These are phyloP conservation scores for Philereme transversata DNA, from an alignment of 2,888 invertebrate genomes.

Conservation along the genomic window DNA sequence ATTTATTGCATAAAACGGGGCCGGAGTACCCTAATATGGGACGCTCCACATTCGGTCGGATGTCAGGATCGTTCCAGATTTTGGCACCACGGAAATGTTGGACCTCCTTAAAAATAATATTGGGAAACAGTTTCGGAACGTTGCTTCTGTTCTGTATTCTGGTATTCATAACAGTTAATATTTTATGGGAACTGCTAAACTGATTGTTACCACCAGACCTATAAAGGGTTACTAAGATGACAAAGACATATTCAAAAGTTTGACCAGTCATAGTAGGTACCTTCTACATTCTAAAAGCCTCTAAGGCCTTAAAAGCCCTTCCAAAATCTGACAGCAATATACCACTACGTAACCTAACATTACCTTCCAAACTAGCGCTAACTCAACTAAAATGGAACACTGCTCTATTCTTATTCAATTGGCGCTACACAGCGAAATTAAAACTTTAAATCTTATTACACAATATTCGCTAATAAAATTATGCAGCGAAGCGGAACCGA, in stretches of 20 bases:
- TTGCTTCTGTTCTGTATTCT: conserved; percentile 5
- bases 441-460: conserved; percentile 26
- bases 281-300: too few species aligned
- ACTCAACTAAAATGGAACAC: too few species aligned
- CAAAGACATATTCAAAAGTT: too few species aligned
- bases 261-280: too few species aligned
- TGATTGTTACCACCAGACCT: not conserved
- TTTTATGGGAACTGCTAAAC: conserved; percentile 2
- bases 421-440: conserved; percentile 8
- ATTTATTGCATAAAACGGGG: conserved; percentile 12
- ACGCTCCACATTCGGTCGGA: conserved; percentile 20
- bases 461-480: conserved; percentile 30
- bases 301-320: too few species aligned
- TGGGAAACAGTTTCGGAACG: conserved; percentile 5
- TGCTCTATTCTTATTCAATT: too few species aligned
- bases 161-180: conserved; percentile 2
- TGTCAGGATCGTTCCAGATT: conserved; percentile 23
- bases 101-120: conserved; percentile 26
- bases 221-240: too few species aligned
- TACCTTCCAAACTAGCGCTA: too few species aligned
- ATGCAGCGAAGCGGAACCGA: conserved; percentile 27
- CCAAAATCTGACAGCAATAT: not conserved
- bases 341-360: too few species aligned
- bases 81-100: conserved; percentile 15
- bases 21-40: conserved; percentile 4